Evolutionary conservation across 2,888 invertebrate species (phyloP).

Genomic region (Neria commutata): DNA sequence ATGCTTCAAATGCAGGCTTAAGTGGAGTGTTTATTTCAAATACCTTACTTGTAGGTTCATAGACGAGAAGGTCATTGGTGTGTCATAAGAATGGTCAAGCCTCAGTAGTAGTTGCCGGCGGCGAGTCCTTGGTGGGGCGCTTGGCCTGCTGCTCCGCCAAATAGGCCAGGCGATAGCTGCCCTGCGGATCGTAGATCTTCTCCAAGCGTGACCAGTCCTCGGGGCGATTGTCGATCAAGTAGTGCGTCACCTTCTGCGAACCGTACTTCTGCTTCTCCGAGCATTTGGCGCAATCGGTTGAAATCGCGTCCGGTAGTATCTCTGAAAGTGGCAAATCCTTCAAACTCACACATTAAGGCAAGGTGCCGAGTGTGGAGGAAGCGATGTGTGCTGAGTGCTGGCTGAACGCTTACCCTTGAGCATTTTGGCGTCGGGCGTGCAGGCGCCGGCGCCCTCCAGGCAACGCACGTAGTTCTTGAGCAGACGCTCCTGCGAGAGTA

Average conservation of each 20-base stretch:
- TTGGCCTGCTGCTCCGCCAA: conserved; percentile 59
- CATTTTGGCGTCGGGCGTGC: conserved; percentile 73
- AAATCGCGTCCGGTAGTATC: conserved; percentile 74
- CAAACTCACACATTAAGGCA: too few species aligned
- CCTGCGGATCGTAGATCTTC: conserved; percentile 69
- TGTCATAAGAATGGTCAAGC: conserved; percentile 12
- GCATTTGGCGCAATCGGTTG: conserved; percentile 72
- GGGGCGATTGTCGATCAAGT: conserved; percentile 62
- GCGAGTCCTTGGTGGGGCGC: conserved; percentile 7
- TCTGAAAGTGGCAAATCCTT: conserved; percentile 60
- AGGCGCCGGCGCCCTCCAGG: conserved; percentile 68
- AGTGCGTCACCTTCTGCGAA: conserved; percentile 70
- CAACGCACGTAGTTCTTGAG: conserved; percentile 72
- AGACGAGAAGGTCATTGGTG: too few species aligned
- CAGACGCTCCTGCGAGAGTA: conserved; percentile 70
- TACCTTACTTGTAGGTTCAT: neutral
- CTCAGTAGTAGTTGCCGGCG: conserved; percentile 6
- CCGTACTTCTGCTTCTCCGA: conserved; percentile 70
- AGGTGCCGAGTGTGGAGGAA: too few species aligned
- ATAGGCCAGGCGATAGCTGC: conserved; percentile 68
- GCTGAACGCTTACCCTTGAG: conserved; percentile 72
- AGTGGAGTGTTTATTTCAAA: neutral
- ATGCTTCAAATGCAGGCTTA: neutral
- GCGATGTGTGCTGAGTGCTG: too few species aligned
- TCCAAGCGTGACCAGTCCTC: conserved; percentile 67